Percentiles rank a stretch among this genome's conserved stretches.
These are phyloP conservation scores for Mesodorylaimus sp. DNA, from an alignment of 2,888 invertebrate genomes.

Conservation along the genomic window DNA sequence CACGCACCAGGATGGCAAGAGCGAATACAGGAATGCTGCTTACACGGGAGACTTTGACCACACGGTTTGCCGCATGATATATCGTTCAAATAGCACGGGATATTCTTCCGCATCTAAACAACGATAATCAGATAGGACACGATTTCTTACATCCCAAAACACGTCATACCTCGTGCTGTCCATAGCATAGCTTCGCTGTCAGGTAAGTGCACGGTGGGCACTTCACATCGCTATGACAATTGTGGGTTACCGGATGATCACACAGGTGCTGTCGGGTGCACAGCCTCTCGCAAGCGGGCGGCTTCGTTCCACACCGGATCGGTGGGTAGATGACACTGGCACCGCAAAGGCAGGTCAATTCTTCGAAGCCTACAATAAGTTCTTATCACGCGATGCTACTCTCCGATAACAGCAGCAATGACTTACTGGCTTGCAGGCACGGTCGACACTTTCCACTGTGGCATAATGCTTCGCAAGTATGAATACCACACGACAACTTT, in stretches of 20 bases:
- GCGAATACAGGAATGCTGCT: conserved; percentile 60
- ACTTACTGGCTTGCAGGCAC: conserved; percentile 55
- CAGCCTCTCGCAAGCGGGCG: conserved; percentile 56
- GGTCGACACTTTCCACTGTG: conserved; percentile 65
- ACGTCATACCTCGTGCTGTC: conserved; percentile 44
- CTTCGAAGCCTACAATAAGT: conserved; percentile 48
- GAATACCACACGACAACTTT: conserved; percentile 62
- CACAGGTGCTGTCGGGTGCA: conserved; percentile 60
- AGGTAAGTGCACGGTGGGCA: conserved; percentile 73
- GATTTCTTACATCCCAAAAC: neutral
- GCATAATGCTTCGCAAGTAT: conserved; percentile 68
- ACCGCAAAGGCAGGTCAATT: conserved; percentile 77
- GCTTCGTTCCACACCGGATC: conserved; percentile 69
- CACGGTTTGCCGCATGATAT: conserved; percentile 80
- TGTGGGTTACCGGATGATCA: conserved; percentile 60
- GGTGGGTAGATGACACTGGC: conserved; percentile 67
- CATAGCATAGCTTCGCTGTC: conserved; percentile 64
- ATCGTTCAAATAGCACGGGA: conserved; percentile 64
- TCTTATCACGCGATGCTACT: neutral
- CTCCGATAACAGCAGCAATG: conserved; percentile 1
- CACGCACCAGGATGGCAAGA: conserved; percentile 60
- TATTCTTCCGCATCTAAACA: conserved; percentile 56
- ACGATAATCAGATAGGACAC: neutral
- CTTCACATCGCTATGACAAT: conserved; percentile 52
- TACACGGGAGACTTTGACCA: conserved; percentile 56